phyloP scores from a whole-genome alignment of 2,888 invertebrate genomes.

The Papilio elwesi region DNA sequence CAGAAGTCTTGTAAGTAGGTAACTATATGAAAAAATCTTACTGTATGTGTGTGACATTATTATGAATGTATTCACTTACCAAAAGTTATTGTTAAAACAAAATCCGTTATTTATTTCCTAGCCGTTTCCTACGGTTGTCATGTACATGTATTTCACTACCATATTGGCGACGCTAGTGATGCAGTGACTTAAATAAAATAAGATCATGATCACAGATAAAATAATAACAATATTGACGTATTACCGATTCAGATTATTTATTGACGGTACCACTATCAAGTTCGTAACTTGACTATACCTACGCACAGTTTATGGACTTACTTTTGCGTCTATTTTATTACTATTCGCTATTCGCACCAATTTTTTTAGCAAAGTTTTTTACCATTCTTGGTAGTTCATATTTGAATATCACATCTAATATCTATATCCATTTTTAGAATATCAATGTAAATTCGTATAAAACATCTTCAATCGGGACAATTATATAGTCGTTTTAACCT shows the following conservation, averaged over 20 bases:
- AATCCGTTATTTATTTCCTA: constrained; percentile 77
- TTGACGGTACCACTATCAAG: not conserved
- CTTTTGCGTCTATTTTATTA: too few species aligned
- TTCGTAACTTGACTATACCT: too few species aligned
- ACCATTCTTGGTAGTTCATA: too few species aligned
- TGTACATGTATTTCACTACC: constrained; percentile 71
- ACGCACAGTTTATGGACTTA: too few species aligned
- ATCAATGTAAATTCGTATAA: too few species aligned
- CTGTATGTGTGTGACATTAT: constrained; percentile 38
- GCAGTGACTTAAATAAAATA: constrained; percentile 30
- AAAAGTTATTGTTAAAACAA: constrained; percentile 60
- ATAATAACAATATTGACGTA: constrained; percentile 10
- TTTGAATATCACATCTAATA: too few species aligned
- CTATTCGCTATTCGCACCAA: too few species aligned
- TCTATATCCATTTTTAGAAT: too few species aligned
- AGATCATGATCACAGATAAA: constrained; percentile 40
- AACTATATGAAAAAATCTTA: constrained; percentile 11
- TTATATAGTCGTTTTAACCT: too few species aligned
- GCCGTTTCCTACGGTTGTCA: constrained; percentile 77
- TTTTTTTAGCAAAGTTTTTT: too few species aligned
- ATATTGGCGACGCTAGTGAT: constrained; percentile 75
- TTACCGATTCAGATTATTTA: constrained; percentile 15
- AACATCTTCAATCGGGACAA: too few species aligned
- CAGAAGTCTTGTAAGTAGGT: not conserved
- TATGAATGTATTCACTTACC: constrained; percentile 65